Percentiles rank a stretch among this genome's conserved stretches.
Conservation (phyloP, 2,888 invertebrate genomes). For the Stenoptilia bipunctidactyla region DNA sequence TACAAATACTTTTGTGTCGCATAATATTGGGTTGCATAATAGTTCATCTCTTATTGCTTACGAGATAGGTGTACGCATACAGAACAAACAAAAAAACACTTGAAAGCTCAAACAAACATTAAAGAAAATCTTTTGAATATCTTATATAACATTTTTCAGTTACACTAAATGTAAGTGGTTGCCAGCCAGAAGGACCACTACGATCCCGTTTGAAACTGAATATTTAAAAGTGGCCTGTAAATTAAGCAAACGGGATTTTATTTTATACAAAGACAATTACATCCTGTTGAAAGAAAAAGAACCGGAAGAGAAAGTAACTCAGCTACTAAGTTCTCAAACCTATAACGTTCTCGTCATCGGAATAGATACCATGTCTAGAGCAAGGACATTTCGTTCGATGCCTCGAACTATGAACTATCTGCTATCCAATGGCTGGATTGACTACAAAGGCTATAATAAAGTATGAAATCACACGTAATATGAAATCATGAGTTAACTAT, state of each 20-base stretch:
- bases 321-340: not conserved
- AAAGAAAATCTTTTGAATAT: too few species aligned
- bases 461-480: constrained; percentile 22
- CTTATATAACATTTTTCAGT: too few species aligned
- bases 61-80: too few species aligned
- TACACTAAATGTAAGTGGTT: not conserved
- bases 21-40: too few species aligned
- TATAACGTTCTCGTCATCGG: constrained; percentile 77
- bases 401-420: constrained; percentile 77
- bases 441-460: constrained; percentile 77
- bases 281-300: not conserved
- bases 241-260: not conserved
- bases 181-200: not conserved
- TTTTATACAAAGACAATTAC: not conserved
- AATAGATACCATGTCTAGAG: constrained; percentile 83
- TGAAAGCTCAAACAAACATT: too few species aligned
- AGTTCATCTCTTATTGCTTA: too few species aligned
- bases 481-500: not conserved
- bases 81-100: too few species aligned
- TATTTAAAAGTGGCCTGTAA: not conserved
- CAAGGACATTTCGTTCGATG: constrained; percentile 80
- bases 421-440: constrained; percentile 74
- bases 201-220: not conserved
- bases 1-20: too few species aligned
- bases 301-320: not conserved